Base-by-base conservation (phyloP, 1,140 invertebrate genomes). In the Anastatus disparis region DNA sequence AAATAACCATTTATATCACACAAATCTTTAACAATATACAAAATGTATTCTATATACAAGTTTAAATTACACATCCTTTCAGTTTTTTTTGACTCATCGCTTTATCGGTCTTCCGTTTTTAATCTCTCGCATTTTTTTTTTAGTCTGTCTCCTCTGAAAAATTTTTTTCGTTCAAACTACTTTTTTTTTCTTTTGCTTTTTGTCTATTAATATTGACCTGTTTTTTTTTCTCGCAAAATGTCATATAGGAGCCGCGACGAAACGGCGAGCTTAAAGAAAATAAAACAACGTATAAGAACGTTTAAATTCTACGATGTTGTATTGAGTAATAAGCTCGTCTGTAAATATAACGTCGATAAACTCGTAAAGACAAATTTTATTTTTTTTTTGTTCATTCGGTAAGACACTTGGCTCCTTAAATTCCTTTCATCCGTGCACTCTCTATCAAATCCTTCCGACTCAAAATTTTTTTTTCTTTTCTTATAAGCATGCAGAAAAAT, bases 21-120 rank as follows among this genome's bases (percentile, higher is more conserved):
- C 84, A 86, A 85, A 85, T 82, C 84, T 85, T 86, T 86, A 86
- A 86, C 84, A 86, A 86, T 86, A 85, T 86, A 86, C 84, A 86
- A 86, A 86, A 86, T 85, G 82, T 84, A 84, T 77, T 78, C 80
- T 85, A 85, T 85, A 79, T 85, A 85, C 84, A 85, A 77, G 79
- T 84, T 85, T 85, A 85, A 85, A 85, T 85, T 85, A 85, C 83
- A 85, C 76, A 76, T 78, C 78, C 75, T 79, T 76, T 74, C 75
- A 58, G n/a, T n/a, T n/a, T n/a, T n/a, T n/a, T 75, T 74, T 73
- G 76, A 74, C 68, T 48, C 63, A 22, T 69, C 68, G 50, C 52
- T 74, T n/a, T n/a, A n/a, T n/a, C 67, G 53, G 44, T 66, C 56
- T 59, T 42, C 58, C 53, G 4, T 65, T 42, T n/a, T n/a, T n/a